Evolutionary conservation across 2,888 invertebrate genomes (phyloP).

Genomic region (Bursaphelenchus okinawaensis): DNA sequence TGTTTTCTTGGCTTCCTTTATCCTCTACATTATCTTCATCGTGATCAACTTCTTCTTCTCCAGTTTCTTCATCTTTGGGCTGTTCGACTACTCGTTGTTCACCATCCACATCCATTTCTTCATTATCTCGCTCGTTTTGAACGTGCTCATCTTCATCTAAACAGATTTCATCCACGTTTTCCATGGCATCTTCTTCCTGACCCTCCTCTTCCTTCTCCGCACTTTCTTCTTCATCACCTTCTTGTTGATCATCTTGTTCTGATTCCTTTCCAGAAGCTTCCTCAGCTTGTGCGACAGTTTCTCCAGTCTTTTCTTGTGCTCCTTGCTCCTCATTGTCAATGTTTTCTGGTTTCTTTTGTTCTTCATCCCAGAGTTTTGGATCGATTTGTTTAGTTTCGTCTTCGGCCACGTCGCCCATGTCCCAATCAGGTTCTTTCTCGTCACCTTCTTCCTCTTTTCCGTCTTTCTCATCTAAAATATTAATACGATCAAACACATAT

Average conservation of each 20-base stretch:
- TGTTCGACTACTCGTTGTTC: conserved; percentile 20
- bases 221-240: conserved; percentile 33
- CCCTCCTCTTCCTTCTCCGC: conserved; percentile 54
- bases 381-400: conserved; percentile 77
- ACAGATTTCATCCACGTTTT: conserved; percentile 26
- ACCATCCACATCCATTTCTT: conserved; percentile 48
- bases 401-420: conserved; percentile 63
- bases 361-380: conserved; percentile 92
- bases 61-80: conserved; percentile 28
- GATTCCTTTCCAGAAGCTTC: conserved; percentile 61
- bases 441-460: conserved; percentile 60
- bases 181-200: no score
- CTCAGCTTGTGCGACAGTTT: conserved; percentile 64
- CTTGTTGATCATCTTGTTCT: conserved; percentile 64
- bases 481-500: conserved; percentile 67
- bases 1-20: background rate
- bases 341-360: conserved; percentile 62
- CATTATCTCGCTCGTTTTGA: conserved; percentile 61
- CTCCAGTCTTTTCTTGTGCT: conserved; percentile 61
- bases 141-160: conserved; percentile 16
- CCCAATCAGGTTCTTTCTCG: conserved; percentile 25
- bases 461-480: conserved; percentile 64
- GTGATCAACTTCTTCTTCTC: conserved; percentile 56
- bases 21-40: conserved; percentile 29
- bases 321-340: conserved; percentile 25